Percentiles rank a stretch among this genome's conserved stretches.
Conservation (phyloP, 2,113 vertebrate species). For the Theropithecus gelada region DNA sequence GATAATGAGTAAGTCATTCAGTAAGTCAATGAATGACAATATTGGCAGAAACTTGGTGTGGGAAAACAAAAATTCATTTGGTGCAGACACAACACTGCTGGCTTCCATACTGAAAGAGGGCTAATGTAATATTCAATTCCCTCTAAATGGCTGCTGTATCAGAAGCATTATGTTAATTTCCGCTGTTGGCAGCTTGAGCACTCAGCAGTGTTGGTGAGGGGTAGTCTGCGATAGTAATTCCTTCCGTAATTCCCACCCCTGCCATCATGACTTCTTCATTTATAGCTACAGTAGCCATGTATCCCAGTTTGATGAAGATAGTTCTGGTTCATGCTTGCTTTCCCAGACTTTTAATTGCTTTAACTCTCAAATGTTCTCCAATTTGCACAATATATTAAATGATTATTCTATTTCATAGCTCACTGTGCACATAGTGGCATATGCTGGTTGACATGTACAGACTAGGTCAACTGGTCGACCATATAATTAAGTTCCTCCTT, state of each 20-base stretch:
- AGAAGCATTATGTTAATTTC: not conserved
- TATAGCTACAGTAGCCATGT: not conserved
- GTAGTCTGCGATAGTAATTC: not conserved
- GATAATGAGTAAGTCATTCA: not conserved
- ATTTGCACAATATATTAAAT: not conserved
- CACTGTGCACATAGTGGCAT: not conserved
- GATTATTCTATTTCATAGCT: not conserved
- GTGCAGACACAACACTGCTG: not conserved
- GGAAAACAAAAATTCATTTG: not conserved
- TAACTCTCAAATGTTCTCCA: not conserved
- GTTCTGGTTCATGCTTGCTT: not conserved
- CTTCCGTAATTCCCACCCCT: not conserved
- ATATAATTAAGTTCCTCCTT: not conserved
- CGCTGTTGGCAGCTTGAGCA: not conserved
- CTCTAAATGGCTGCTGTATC: not conserved
- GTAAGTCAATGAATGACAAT: slow-evolving; percentile 20
- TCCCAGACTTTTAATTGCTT: not conserved
- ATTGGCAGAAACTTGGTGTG: not conserved
- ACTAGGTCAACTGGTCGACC: not conserved
- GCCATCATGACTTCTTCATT: not conserved
- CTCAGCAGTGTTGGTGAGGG: not conserved
- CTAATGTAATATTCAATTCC: not conserved
- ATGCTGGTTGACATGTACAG: not conserved
- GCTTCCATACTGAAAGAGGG: not conserved
- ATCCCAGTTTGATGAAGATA: not conserved